These are phyloP conservation scores for Alviniconcha marisindica DNA, from an alignment of 1,140 invertebrate species.

Conservation along the genomic window DNA sequence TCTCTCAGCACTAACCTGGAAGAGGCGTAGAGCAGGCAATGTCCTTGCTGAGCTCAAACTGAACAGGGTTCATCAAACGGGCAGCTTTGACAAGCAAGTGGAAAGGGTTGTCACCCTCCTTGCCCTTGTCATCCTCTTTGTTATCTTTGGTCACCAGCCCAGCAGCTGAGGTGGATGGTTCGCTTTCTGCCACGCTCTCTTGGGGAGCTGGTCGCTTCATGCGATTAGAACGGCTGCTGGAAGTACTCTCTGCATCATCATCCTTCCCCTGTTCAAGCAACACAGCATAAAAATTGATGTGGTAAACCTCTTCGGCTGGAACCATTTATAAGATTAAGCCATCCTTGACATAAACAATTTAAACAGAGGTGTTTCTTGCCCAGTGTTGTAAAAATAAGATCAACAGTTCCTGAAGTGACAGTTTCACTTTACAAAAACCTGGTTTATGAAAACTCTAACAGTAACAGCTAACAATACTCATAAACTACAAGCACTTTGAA, in stretches of 20 bases:
- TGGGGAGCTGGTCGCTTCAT: neutral
- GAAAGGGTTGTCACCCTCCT: constrained; percentile 76
- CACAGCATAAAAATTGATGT: too few species aligned
- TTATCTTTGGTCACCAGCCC: neutral
- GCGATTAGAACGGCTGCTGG: constrained; percentile 42
- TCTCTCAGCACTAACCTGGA: constrained; percentile 83
- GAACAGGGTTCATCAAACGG: constrained; percentile 88
- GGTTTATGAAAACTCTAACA: too few species aligned
- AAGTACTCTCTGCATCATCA: constrained; percentile 50
- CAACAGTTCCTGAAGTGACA: too few species aligned
- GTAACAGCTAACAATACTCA: too few species aligned
- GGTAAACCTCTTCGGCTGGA: too few species aligned
- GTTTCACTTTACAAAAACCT: too few species aligned
- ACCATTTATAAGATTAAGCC: too few species aligned
- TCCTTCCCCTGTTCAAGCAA: constrained; percentile 38
- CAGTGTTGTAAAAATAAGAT: too few species aligned
- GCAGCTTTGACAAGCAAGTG: constrained; percentile 88
- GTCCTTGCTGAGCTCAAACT: constrained; percentile 91
- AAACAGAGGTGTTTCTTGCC: too few species aligned
- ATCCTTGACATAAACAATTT: too few species aligned
- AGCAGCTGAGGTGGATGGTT: neutral
- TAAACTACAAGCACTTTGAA: too few species aligned
- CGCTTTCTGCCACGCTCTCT: neutral
- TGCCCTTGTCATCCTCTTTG: constrained; percentile 29
- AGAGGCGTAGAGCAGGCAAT: constrained; percentile 86